Base-by-base conservation (phyloP, 2,797 vertebrate genomes). In the Mormyrus proboscirostris region DNA sequence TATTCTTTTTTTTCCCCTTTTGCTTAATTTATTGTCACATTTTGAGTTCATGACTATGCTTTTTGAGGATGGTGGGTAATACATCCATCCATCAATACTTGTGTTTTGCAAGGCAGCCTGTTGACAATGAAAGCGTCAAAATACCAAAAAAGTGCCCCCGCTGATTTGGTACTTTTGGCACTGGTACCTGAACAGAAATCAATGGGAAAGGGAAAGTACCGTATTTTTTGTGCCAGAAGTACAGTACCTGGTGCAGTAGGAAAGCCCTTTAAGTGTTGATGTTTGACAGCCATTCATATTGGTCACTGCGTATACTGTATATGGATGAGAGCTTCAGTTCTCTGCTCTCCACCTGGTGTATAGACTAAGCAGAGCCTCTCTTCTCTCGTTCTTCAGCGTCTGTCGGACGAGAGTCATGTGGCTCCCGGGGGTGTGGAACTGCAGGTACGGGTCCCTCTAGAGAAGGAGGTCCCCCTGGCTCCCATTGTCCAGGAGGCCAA, bases 391-490 rank as follows among this genome's bases (percentile, higher is more conserved):
- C 91, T 1, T 22, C 90, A 97, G 96, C 96, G 98, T 0, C 55
- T 99, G 55, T 97, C 96, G 89, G 96, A 97, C 0, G 96, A 95
- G 89, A 94, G 95, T 1, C 95, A 95, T 65, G 94, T 92, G 0
- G 92, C 95, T 88, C 95, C 95, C 88, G 93, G 94, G 2, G 93
- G 94, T 85, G 95, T 99, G 88, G 97, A 98, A 91, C 93, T 99
- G 25, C 95, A 95, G 55, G 96, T 99, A 1, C 95, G 98, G 1
- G 98, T 99, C 44, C 98, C 98, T 87, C 94, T 99, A 86, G 98
- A 99, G 92, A 99, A 97, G 89, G 98, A 99, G 89, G 96, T 99
- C 93, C 98, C 98, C 7, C 94, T 99, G 62, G 95, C 97, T 0
- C 90, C 94, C 8, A 82, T 95, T 16, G 94, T 95, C 0, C 91